Percentiles rank a stretch among this genome's conserved stretches.
These are phyloP conservation scores for Botia almorhae DNA, from an alignment of 2,797 vertebrate species.

Conservation along the genomic window DNA sequence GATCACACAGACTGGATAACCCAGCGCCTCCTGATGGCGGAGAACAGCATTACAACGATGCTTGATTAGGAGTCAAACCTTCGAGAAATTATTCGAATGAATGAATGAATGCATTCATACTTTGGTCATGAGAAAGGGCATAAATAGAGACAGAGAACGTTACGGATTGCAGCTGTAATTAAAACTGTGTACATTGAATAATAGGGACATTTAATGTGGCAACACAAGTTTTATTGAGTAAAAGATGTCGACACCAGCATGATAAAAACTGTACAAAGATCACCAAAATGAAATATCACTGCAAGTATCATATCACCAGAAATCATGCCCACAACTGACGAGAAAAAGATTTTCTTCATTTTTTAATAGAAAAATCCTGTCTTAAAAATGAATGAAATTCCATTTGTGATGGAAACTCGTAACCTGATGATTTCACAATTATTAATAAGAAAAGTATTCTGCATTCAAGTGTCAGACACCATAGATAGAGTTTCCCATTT, in stretches of 20 bases:
- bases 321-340: slow-evolving; percentile 83
- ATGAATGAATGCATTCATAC: no score
- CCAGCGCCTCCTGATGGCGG: background rate
- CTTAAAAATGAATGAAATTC: slow-evolving; percentile 90
- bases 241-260: slow-evolving; percentile 99
- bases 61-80: background rate
- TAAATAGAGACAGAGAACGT: no score
- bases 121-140: no score
- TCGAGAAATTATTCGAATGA: no score
- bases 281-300: slow-evolving; percentile 99
- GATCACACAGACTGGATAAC: background rate
- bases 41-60: background rate
- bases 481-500: slow-evolving; percentile 94
- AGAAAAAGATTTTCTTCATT: slow-evolving; percentile 64
- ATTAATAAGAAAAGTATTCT: slow-evolving; percentile 92
- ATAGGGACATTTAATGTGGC: slow-evolving; percentile 66
- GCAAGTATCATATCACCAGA: slow-evolving; percentile 95
- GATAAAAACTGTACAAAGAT: slow-evolving; percentile 99
- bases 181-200: background rate
- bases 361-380: slow-evolving; percentile 90
- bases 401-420: slow-evolving; percentile 91
- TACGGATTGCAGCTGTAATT: background rate
- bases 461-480: slow-evolving; percentile 95
- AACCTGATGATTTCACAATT: slow-evolving; percentile 94
- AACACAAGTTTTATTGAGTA: slow-evolving; percentile 99